phyloP scores from a whole-genome alignment of 2,888 invertebrate species.

The Lepeophtheirus nordmannii region DNA sequence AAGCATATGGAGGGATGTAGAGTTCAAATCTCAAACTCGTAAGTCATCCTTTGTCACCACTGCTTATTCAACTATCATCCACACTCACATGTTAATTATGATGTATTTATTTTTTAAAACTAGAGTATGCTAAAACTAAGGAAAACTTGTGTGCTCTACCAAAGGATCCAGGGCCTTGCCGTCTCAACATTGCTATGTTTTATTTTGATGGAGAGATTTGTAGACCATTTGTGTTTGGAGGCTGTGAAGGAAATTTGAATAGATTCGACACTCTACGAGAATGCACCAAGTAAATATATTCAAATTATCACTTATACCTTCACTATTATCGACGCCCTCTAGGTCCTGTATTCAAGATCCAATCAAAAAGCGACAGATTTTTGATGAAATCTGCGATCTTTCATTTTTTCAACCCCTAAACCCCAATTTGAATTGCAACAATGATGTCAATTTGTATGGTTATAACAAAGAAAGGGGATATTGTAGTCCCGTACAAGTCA shows the following conservation, averaged over 20 bases:
- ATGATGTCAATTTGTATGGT: too few species aligned
- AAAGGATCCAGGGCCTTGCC: constrained; percentile 9
- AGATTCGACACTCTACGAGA: background rate
- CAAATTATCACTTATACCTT: background rate
- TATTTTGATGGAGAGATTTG: constrained; percentile 3
- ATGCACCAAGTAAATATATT: constrained; percentile 3
- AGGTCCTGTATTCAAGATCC: constrained; percentile 2
- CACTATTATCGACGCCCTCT: background rate
- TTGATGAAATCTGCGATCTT: background rate
- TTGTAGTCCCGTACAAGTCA: too few species aligned
- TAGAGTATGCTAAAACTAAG: too few species aligned
- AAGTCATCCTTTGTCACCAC: too few species aligned
- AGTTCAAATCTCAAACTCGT: too few species aligned
- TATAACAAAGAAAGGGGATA: too few species aligned
- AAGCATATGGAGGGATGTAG: too few species aligned
- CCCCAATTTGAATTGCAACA: too few species aligned
- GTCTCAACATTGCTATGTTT: background rate
- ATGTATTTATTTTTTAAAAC: too few species aligned
- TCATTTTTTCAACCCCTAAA: background rate
- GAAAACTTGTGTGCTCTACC: background rate
- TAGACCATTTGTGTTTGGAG: constrained; percentile 8
- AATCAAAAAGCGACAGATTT: background rate
- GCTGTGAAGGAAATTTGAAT: constrained; percentile 7
- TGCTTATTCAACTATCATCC: too few species aligned
- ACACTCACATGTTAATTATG: too few species aligned